Evolutionary conservation across 2,113 vertebrate genomes (phyloP).

Genomic region (Naja naja): DNA sequence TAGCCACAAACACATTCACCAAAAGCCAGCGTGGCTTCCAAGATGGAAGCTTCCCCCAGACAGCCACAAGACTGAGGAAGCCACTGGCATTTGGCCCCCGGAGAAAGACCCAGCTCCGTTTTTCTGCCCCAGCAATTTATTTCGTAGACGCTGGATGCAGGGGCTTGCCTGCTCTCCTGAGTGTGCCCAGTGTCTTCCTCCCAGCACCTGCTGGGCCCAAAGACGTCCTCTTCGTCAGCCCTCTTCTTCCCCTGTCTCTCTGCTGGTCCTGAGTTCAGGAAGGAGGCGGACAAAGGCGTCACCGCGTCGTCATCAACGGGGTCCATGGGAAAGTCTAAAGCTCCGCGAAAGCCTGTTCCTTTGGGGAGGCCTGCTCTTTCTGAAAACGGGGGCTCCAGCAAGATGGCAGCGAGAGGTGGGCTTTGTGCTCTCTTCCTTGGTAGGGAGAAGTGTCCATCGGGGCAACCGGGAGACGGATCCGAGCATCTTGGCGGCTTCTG

Average conservation of each 20-base stretch:
- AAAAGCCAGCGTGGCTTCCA: accelerated
- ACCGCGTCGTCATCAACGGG: constrained; percentile 38
- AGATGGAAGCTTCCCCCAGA: constrained; percentile 14
- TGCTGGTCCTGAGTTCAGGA: constrained; percentile 54
- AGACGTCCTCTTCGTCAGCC: accelerated
- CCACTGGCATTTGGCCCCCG: neutral
- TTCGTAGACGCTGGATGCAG: constrained; percentile 41
- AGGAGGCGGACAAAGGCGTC: constrained; percentile 61
- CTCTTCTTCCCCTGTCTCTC: neutral
- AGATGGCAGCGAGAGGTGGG: neutral
- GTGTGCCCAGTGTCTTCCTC: constrained; percentile 27
- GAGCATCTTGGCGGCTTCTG: constrained; percentile 42
- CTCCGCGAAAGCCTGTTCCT: constrained; percentile 25
- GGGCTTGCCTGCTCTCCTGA: constrained; percentile 15
- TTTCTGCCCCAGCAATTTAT: neutral
- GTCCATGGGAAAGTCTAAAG: constrained; percentile 40
- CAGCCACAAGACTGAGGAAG: constrained; percentile 23
- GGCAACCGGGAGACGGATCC: constrained; percentile 1
- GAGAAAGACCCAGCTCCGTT: neutral
- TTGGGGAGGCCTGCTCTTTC: constrained; percentile 3
- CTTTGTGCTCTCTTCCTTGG: constrained; percentile 40
- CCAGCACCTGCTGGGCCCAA: neutral
- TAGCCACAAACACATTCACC: neutral
- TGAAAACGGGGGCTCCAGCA: constrained; percentile 6
- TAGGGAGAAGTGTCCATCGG: constrained; percentile 3